Evolutionary conservation across 2,888 invertebrate species (phyloP), one percentile per base, ranked within the genome.

Genomic region (Sarcophaga caerulescens): DNA sequence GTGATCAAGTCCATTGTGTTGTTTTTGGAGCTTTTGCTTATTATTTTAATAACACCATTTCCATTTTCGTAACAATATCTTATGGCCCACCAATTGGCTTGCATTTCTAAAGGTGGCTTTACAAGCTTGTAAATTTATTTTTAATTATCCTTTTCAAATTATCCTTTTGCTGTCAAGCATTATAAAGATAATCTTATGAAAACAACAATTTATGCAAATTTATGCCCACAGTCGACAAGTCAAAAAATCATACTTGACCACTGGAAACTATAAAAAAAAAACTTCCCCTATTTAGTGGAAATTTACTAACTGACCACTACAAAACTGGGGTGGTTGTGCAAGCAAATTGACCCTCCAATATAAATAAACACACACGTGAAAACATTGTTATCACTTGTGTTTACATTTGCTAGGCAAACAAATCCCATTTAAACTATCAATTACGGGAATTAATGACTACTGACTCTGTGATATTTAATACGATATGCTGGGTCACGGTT

Each of bases 301-400:
- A 52, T 17, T 52, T 21, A 17, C 19, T 19, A 45, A 73, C 47
- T 77, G 76, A 82, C 82, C 82, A 82, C 60, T 77, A 71, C 1
- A 66, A 77, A 59, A 45, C 12, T 1, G 10, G 17, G 65, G 70
- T 71, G 77, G 59, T 73, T 25, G 60, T 3, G 52, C 4, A 52
- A 52, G 4, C 6, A 12, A 19, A 47, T 12, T 25, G 69, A 76
- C 75, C 75, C 81, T 70, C 25, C 14, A 35, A 14, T 14, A 14
- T 52, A 4, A 17, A 14, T 14, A 52, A 12, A 52, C 52, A 47
- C 47, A 47, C 52, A 17, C 12, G 52, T 52, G 17, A 52, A 52
- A 17, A 52, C 1, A 45, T 73, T 79, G 79, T 84, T 65, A 35
- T 66, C 84, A 80, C 84, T 75, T 59, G 70, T 84, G 79, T 84